Evolutionary conservation across 1,140 invertebrate species (phyloP).

Genomic region (Muscidifurax raptorellus): DNA sequence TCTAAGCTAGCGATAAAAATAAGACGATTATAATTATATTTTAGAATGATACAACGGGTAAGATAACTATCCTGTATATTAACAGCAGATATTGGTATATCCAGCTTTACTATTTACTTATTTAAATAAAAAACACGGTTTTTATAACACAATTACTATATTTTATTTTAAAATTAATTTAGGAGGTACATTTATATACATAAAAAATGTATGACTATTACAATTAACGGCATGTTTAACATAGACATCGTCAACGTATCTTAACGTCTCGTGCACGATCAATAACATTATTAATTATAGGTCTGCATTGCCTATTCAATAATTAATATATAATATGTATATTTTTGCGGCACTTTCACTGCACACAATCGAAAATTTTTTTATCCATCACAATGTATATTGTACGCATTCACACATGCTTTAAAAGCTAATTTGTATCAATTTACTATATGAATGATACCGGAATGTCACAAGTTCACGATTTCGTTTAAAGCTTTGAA

Average conservation of each 20-base stretch:
- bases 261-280: conserved; percentile 58
- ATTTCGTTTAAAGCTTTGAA: conserved; percentile 51
- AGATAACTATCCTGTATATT: too few species aligned
- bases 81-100: too few species aligned
- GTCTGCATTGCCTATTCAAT: conserved; percentile 43
- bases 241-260: conserved; percentile 54
- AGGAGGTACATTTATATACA: conserved; percentile 72
- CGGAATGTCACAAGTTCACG: conserved; percentile 66
- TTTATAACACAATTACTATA: conserved; percentile 71
- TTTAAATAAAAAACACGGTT: background rate
- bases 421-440: conserved; percentile 63
- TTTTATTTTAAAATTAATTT: conserved; percentile 71
- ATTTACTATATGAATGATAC: conserved; percentile 63
- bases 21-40: too few species aligned
- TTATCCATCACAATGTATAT: conserved; percentile 49
- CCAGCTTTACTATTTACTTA: too few species aligned
- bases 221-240: conserved; percentile 61
- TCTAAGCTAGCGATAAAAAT: too few species aligned
- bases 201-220: conserved; percentile 71
- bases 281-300: conserved; percentile 57
- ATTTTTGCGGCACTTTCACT: conserved; percentile 39
- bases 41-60: too few species aligned
- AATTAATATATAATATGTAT: conserved; percentile 44
- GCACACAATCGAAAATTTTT: conserved; percentile 26
- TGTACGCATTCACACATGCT: conserved; percentile 55